Conservation (phyloP, 2,888 invertebrate species). For the Drosophila austrosaltans region DNA sequence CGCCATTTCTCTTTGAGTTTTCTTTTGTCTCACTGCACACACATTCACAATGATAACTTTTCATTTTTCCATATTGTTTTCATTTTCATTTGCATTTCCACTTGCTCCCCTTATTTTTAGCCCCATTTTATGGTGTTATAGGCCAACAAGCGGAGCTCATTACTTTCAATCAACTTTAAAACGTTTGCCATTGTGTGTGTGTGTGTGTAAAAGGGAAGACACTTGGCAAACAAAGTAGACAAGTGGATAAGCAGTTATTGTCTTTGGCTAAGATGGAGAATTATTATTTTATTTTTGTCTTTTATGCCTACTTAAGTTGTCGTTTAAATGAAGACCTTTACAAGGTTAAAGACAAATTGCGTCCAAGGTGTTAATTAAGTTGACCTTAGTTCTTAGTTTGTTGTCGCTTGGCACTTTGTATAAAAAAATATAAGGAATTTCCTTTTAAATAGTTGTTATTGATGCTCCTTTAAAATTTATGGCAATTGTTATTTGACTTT, state of each 20-base stretch:
- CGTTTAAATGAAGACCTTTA: neutral
- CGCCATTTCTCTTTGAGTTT: neutral
- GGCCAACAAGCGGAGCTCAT: conserved; percentile 46
- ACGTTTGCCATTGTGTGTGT: conserved; percentile 32
- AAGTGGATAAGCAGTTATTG: neutral
- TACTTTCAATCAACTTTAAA: conserved; percentile 57
- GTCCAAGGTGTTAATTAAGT: neutral
- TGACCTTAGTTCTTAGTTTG: neutral
- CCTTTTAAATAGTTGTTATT: neutral
- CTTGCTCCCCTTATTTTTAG: conserved; percentile 29
- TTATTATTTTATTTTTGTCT: neutral
- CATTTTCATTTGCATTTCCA: conserved; percentile 40
- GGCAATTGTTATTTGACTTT: conserved; percentile 8
- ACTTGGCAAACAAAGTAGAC: neutral
- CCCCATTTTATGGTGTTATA: conserved; percentile 45
- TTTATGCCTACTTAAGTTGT: neutral
- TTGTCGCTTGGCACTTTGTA: neutral
- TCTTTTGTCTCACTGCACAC: conserved; percentile 27
- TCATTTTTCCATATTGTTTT: conserved; percentile 23
- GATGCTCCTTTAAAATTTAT: conserved; percentile 24
- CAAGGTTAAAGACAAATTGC: conserved; percentile 1
- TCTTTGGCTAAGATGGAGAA: neutral
- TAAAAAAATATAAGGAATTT: neutral
- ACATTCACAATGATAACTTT: conserved; percentile 18
- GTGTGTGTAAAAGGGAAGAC: conserved; percentile 1